Percentiles rank a stretch among this genome's conserved stretches.
These are phyloP conservation scores for Istiophorus platypterus DNA, from an alignment of 2,113 vertebrate species.

Conservation along the genomic window DNA sequence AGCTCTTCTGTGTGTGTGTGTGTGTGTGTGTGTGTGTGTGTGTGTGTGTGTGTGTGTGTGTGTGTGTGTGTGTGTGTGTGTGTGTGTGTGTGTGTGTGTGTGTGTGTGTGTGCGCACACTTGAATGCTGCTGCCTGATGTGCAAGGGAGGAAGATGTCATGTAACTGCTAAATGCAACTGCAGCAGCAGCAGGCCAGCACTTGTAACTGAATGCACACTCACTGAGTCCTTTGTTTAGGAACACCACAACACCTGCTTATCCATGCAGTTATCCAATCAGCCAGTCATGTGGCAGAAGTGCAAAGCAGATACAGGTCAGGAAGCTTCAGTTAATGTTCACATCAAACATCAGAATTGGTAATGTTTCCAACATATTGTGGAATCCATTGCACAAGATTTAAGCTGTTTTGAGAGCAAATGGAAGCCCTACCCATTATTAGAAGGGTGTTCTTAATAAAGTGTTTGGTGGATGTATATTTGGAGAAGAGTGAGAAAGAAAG, in stretches of 20 bases:
- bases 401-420: neutral
- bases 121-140: neutral
- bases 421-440: neutral
- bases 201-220: neutral
- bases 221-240: neutral
- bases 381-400: neutral
- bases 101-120: neutral
- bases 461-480: neutral
- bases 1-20: neutral
- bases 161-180: constrained; percentile 14
- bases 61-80: neutral
- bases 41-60: neutral
- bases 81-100: neutral
- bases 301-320: neutral
- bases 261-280: neutral
- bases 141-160: neutral
- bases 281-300: neutral
- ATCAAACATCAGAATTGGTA: neutral
- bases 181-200: constrained; percentile 27
- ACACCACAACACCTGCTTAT: neutral
- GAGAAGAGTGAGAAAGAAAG: constrained; percentile 7
- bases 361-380: no score
- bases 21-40: neutral
- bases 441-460: neutral
- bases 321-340: neutral